A percentile compares a stretch with the other conserved stretches of the same genome.
Evolutionary conservation across 2,888 invertebrate species (phyloP).

Genomic region (Hedychridium roseum): DNA sequence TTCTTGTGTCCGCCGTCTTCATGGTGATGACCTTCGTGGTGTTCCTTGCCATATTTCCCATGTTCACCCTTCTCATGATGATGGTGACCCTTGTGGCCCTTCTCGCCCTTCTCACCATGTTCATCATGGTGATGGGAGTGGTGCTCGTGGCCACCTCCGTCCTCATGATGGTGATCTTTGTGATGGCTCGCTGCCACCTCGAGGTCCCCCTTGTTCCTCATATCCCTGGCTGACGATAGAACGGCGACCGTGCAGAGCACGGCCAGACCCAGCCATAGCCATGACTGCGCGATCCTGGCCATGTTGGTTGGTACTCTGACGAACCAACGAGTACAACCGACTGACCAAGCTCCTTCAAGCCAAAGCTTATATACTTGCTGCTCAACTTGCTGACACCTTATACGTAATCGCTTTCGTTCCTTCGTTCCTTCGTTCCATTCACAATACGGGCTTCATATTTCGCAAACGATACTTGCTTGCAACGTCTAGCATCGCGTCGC

Average conservation of each 20-base stretch:
- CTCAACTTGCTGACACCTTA: slow-evolving; percentile 29
- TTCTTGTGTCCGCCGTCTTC: slow-evolving; percentile 72
- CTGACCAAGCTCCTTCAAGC: slow-evolving; percentile 45
- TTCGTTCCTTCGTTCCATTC: slow-evolving; percentile 38
- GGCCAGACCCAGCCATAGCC: slow-evolving; percentile 43
- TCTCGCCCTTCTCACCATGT: slow-evolving; percentile 80
- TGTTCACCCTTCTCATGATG: slow-evolving; percentile 75
- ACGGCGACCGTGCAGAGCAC: slow-evolving; percentile 42
- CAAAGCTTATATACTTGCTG: slow-evolving; percentile 56
- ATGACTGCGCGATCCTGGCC: slow-evolving; percentile 35
- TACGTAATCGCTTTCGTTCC: slow-evolving; percentile 59
- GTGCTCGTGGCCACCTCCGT: slow-evolving; percentile 76
- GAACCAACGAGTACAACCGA: slow-evolving; percentile 46
- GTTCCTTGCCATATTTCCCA: slow-evolving; percentile 69
- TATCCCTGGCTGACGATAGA: slow-evolving; percentile 40
- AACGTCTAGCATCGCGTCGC: slow-evolving; percentile 4
- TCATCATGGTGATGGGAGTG: slow-evolving; percentile 74
- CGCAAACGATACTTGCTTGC: slow-evolving; percentile 40
- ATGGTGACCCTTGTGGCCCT: slow-evolving; percentile 79
- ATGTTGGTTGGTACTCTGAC: slow-evolving; percentile 38
- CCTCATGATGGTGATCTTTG: slow-evolving; percentile 66
- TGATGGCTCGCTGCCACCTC: slow-evolving; percentile 19
- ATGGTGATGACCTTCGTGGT: slow-evolving; percentile 69
- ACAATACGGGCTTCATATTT: slow-evolving; percentile 41
- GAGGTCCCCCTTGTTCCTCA: slow-evolving; percentile 24